A percentile compares a stretch with the other conserved stretches of the same genome.
Evolutionary conservation across 2,113 vertebrate species (phyloP).

Genomic region (Vulpes vulpes): DNA sequence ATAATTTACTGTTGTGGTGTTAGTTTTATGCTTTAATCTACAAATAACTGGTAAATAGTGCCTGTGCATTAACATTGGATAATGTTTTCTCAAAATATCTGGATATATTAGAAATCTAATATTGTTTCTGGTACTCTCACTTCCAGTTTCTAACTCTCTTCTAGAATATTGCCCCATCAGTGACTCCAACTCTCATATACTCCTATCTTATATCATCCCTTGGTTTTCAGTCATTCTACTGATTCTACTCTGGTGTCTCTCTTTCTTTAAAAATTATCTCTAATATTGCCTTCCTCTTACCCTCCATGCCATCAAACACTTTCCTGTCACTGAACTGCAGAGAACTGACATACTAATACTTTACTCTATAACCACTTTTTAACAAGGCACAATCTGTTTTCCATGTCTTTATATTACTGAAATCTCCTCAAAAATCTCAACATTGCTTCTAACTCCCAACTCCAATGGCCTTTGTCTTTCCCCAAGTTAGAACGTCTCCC

Average conservation of each 20-base stretch:
- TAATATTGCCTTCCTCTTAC: background rate
- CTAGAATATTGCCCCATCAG: background rate
- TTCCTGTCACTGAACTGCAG: background rate
- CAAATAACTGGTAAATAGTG: background rate
- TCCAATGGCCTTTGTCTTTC: background rate
- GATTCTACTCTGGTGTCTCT: background rate
- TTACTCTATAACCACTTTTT: background rate
- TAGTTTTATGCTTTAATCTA: background rate
- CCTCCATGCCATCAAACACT: background rate
- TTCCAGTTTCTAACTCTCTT: background rate
- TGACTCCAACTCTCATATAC: background rate
- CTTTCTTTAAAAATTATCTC: background rate
- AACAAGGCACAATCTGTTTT: background rate
- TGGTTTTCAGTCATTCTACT: background rate
- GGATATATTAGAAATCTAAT: background rate
- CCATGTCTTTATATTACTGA: background rate
- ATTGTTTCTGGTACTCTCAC: background rate
- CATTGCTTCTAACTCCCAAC: background rate
- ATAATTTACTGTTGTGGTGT: background rate
- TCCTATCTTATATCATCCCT: background rate
- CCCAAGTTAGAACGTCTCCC: background rate
- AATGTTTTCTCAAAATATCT: background rate
- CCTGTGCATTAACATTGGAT: background rate
- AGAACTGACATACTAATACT: background rate
- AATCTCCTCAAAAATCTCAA: background rate